Evolutionary conservation across 2,888 invertebrate species (phyloP), one percentile per base, ranked within the genome.

Genomic region (Micropterix aruncella): DNA sequence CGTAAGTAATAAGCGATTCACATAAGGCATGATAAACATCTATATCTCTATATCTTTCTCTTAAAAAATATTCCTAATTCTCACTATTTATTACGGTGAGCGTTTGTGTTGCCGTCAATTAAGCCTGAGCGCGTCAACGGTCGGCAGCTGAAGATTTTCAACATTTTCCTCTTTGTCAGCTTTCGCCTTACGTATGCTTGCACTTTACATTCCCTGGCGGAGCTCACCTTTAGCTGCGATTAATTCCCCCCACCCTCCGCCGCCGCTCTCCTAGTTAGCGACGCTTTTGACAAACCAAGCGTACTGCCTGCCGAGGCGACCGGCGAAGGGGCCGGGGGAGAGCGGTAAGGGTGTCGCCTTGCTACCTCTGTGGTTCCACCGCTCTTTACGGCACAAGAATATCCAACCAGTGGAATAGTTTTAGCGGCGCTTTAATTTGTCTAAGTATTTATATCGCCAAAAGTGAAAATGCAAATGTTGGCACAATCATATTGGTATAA

Each of bases 271-370:
- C 12, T 27, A 27, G 27, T 12, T 46, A 49, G 47, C 46, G 45
- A 49, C 40, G 47, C 50, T 50, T 50, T 50, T 50, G 50, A 50
- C 50, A 49, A 50, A 45, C 50, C 49, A 44, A 49, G 48, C 49
- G 46, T 50, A 42, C 48, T 38, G 45, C 44, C 48, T 48, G 39
- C n/a, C n/a, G n/a, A n/a, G n/a, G n/a, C n/a, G n/a, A n/a, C n/a
- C n/a, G 43, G 37, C 43, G 16, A 16, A 18, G 17, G 12, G 37
- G 17, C 16, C 16, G 36, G 27, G 27, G 7, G 27, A 7, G 37
- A 17, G 15, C 16, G 36, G 27, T 5, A 5, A 12, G 27, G 27
- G 27, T 27, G 27, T 27, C 27, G 14, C 36, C 40, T 40, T 19
- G 18, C 19, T 38, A 19, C 37, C 40, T 16, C 9, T 37, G 14